Conservation (phyloP, 2,797 vertebrate genomes). For the Phalanger gymnotis region DNA sequence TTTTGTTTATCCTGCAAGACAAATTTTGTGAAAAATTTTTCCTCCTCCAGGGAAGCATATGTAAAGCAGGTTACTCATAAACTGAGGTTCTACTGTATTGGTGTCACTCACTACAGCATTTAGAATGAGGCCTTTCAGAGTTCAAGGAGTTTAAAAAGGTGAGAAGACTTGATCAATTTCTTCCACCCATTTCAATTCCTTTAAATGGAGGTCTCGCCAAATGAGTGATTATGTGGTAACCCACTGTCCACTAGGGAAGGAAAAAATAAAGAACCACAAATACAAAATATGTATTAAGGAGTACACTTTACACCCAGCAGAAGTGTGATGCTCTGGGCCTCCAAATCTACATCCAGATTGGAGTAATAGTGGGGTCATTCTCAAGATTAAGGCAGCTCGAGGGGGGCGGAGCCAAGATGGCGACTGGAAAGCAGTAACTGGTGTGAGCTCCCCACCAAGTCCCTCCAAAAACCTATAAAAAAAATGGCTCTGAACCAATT, state of each 20-base stretch:
- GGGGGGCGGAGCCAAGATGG: no score
- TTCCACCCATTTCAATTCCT: background rate
- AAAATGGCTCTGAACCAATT: no score
- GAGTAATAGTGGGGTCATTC: background rate
- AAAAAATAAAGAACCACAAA: background rate
- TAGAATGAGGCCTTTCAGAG: background rate
- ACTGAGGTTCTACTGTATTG: no score
- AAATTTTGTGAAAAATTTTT: no score
- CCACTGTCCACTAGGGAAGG: background rate
- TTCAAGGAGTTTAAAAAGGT: background rate
- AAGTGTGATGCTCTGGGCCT: background rate
- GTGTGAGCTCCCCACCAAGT: no score
- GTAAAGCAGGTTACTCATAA: no score
- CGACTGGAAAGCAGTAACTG: no score
- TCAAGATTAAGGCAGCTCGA: background rate
- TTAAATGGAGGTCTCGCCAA: background rate
- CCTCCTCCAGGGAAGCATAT: no score
- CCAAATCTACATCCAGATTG: background rate
- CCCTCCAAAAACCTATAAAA: no score
- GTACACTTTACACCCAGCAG: background rate
- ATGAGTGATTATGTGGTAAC: background rate
- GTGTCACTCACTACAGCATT: background rate
- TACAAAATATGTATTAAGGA: background rate
- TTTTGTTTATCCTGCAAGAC: no score
- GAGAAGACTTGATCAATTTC: background rate